These are phyloP conservation scores for Temnothorax ravouxi DNA, from an alignment of 2,888 invertebrate genomes.

Conservation along the genomic window DNA sequence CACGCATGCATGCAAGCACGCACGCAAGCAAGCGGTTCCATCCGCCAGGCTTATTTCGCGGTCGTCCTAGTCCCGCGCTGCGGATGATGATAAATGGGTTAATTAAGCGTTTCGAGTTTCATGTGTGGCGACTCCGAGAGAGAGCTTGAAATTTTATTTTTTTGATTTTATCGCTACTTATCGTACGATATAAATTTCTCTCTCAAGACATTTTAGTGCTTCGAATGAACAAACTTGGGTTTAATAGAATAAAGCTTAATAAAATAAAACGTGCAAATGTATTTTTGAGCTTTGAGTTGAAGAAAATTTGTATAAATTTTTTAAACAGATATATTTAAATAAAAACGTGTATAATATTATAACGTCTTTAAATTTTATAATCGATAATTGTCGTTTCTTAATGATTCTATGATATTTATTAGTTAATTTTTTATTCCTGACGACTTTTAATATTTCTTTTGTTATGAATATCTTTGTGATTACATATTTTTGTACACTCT, in stretches of 20 bases:
- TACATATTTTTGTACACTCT: background rate
- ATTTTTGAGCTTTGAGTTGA: background rate
- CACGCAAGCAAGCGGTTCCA: slow-evolving; percentile 35
- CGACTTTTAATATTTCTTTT: background rate
- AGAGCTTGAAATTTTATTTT: slow-evolving; percentile 9
- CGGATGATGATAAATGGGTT: slow-evolving; percentile 74
- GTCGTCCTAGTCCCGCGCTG: slow-evolving; percentile 54
- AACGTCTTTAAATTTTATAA: background rate
- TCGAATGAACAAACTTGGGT: background rate
- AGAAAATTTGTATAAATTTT: background rate
- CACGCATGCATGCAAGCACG: slow-evolving; percentile 20
- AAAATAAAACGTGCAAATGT: background rate
- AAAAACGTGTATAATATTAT: background rate
- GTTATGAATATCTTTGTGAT: background rate
- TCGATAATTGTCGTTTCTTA: background rate
- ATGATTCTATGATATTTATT: background rate
- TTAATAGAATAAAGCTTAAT: background rate
- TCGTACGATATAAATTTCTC: background rate
- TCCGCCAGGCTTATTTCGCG: slow-evolving; percentile 72
- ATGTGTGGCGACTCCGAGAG: slow-evolving; percentile 42
- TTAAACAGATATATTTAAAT: background rate
- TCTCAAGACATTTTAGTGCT: slow-evolving; percentile 3
- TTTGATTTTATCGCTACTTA: background rate
- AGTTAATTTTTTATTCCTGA: slow-evolving; percentile 7
- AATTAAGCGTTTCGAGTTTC: slow-evolving; percentile 74